Evolutionary conservation across 1,140 invertebrate species (phyloP), one percentile per base, ranked within the genome.

Genomic region (Bombus superbus): DNA sequence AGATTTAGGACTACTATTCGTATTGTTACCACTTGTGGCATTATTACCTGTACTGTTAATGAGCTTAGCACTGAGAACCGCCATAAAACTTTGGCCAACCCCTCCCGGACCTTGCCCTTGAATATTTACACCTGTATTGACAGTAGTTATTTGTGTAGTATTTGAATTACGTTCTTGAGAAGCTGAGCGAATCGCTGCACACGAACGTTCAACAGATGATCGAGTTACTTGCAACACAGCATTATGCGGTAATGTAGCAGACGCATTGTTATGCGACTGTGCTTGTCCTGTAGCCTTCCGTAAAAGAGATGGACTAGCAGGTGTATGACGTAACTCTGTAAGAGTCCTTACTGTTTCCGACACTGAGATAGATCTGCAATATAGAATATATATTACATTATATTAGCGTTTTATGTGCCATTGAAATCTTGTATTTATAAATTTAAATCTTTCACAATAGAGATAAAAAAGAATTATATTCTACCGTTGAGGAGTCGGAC

Each of bases 261-360:
- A 62, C n/a, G 83, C 69, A 59, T 87, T 90, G 59, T 72, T 87
- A 64, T 92, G 92, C 59, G 82, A 84, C 35, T 93, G 93, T n/a
- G 89, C 84, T 22, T 92, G 90, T 1, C 87, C 86, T 22, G 93
- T 90, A 83, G 94, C 89, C 44, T 97, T 96, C 11, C 98, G 96
- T 28, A 98, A 95, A 6, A 97, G 96, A 79, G 97, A 97, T 2
- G 98, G 98, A 91, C 98, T 98, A 3, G 98, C 97, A 1, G 98
- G 98, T 88, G 97, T 98, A 93, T 98, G 98, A 91, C 97, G 97
- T 83, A 98, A 94, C 92, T 98, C 98, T 0, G 98, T 98, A 81
- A 98, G 94, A 38, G 97, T 98, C 92, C 98, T 97, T 22, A 98
- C 97, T 2, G 98, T 98, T 94, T 98, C 98, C 5, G 98, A 98